Base-by-base conservation (phyloP, 2,888 invertebrate genomes). In the Dysmachus trigonus region DNA sequence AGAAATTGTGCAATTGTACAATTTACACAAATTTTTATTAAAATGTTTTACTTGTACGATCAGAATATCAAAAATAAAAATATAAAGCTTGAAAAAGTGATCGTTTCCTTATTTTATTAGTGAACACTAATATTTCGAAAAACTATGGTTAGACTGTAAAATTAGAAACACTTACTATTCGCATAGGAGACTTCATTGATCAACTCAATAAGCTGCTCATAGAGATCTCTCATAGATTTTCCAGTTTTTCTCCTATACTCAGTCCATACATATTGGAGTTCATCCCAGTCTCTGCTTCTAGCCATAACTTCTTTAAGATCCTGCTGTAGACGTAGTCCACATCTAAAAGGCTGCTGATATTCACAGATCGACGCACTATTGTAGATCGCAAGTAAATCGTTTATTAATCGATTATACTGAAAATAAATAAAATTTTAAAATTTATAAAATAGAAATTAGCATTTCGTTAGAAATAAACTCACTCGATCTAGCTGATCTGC, bases 231-330 rank as follows among this genome's bases (percentile, higher is more conserved):
- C 91, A 97, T 94, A 89, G 96, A 94, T 86, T 95, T 94, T 0
- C 96, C 97, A 0, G 97, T 97, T 88, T 96, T 95, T 88, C 98
- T 93, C 89, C 98, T 94, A 96, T 98, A 98, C 90, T 97, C 97
- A 0, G 95, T 95, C 98, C 98, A 98, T 0, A 95, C 95, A 90
- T 96, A 95, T 89, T 96, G 95, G 86, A 98, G 92, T 90, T 98
- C 97, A 87, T 98, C 96, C 96, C 98, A 98, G 90, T 98, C 96
- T 79, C 96, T 92, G 89, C 95, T 95, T 86, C 93, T 93, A 0
- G 96, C 96, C 97, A 98, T 96, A 87, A 97, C 95, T 47, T 93
- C 93, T 89, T 94, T 94, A 2, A 96, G 92, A 92, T 97, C 96
- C 0, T 97, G 97, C 90, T 97, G 96, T 4, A 97, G 93, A 72